These are phyloP conservation scores for Orius insidiosus DNA, from an alignment of 1,140 invertebrate genomes.

Conservation along the genomic window DNA sequence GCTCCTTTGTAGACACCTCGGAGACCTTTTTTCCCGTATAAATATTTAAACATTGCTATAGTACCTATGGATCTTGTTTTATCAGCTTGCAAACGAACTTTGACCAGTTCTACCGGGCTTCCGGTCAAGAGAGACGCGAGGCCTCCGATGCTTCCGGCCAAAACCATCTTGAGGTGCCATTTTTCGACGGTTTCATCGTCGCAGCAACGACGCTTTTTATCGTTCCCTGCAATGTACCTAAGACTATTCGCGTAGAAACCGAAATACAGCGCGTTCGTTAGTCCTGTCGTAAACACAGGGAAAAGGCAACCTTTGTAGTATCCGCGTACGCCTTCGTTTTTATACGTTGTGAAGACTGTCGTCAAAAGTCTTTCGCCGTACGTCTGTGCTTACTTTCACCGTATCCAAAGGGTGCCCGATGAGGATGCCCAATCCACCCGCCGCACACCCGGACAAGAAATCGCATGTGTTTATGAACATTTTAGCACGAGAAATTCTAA, in stretches of 20 bases:
- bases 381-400: conserved; percentile 48
- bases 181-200: background rate
- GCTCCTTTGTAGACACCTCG: conserved; percentile 2
- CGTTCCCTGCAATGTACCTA: conserved; percentile 23
- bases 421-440: conserved; percentile 34
- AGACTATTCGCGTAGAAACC: conserved; percentile 43
- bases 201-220: background rate
- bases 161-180: conserved; percentile 26
- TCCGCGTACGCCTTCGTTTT: conserved; percentile 33
- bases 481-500: too few species aligned
- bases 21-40: background rate
- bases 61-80: background rate
- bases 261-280: conserved; percentile 51
- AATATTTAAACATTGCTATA: background rate
- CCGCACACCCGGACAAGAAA: conserved; percentile 3
- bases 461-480: conserved; percentile 4
- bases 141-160: conserved; percentile 39
- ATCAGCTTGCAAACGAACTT: conserved; percentile 45
- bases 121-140: conserved; percentile 37
- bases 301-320: conserved; percentile 52
- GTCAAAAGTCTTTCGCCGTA: conserved; percentile 20
- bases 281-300: conserved; percentile 43
- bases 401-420: conserved; percentile 53
- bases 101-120: conserved; percentile 51
- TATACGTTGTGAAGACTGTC: conserved; percentile 23